Evolutionary conservation across 2,797 vertebrate species (phyloP).

Genomic region (Alexandromys oeconomus): DNA sequence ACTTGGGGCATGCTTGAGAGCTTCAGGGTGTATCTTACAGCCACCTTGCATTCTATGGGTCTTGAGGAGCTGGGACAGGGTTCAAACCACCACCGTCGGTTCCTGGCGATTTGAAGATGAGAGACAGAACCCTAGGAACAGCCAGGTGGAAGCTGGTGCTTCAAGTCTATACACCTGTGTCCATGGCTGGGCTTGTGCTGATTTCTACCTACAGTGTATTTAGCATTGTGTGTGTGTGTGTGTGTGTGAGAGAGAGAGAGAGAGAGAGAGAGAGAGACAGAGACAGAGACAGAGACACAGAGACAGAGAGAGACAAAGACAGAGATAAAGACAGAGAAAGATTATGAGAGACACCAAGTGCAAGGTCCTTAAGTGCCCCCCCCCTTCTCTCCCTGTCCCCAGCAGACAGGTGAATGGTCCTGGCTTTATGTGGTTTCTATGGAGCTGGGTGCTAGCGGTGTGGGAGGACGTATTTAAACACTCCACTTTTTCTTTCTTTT

Average conservation of each 20-base stretch:
- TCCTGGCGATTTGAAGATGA: background rate
- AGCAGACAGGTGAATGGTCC: accelerated
- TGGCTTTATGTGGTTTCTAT: accelerated
- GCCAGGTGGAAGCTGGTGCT: background rate
- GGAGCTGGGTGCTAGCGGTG: accelerated
- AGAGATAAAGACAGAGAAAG: background rate
- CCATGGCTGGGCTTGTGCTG: accelerated
- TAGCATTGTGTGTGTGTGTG: background rate
- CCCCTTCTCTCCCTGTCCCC: accelerated
- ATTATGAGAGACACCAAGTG: background rate
- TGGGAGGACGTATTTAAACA: background rate
- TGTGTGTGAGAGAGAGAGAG: background rate
- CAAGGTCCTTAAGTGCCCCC: background rate
- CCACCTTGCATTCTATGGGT: background rate
- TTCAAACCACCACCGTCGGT: background rate
- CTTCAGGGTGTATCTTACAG: background rate
- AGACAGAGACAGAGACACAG: no score
- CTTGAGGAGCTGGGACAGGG: background rate
- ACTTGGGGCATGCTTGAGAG: no score
- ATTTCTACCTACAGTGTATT: background rate
- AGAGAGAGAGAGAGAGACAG: background rate
- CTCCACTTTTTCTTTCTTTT: background rate
- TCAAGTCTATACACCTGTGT: background rate
- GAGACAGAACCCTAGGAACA: background rate
- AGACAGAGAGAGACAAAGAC: no score